Evolutionary conservation across 2,888 invertebrate genomes (phyloP).

Genomic region (Acheta domesticus): DNA sequence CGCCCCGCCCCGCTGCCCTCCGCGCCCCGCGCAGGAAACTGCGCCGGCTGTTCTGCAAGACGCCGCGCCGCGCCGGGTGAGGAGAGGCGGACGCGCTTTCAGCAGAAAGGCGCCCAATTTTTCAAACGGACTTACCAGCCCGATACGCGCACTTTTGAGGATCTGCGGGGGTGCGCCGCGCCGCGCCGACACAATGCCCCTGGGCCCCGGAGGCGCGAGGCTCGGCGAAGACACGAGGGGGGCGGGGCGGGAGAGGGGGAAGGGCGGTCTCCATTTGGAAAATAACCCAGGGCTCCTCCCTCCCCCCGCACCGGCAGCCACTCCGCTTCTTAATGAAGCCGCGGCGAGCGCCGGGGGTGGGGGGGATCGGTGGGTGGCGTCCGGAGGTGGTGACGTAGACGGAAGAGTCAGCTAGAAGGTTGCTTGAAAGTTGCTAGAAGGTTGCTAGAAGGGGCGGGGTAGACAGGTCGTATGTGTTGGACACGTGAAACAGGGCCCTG

Average conservation of each 20-base stretch:
- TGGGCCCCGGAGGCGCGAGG: not conserved
- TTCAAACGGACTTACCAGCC: not conserved
- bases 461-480: too few species aligned
- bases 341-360: not conserved
- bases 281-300: not conserved
- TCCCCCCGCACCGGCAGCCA: not conserved
- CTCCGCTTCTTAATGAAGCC: not conserved
- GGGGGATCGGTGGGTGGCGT: not conserved
- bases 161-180: not conserved
- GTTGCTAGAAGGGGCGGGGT: too few species aligned
- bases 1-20: not conserved
- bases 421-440: too few species aligned
- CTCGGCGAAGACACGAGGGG: not conserved
- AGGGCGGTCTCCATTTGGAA: not conserved
- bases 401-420: too few species aligned
- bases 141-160: conserved; percentile 18
- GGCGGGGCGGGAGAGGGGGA: not conserved
- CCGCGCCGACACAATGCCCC: not conserved
- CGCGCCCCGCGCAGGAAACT: not conserved
- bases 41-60: not conserved
- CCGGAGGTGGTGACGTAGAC: too few species aligned
- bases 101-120: not conserved
- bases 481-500: too few species aligned
- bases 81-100: not conserved
- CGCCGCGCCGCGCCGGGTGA: not conserved